A percentile compares a stretch with the other conserved stretches of the same genome.
These are phyloP conservation scores for Taeniopygia guttata DNA, from an alignment of 2,797 vertebrate genomes.

Conservation along the genomic window DNA sequence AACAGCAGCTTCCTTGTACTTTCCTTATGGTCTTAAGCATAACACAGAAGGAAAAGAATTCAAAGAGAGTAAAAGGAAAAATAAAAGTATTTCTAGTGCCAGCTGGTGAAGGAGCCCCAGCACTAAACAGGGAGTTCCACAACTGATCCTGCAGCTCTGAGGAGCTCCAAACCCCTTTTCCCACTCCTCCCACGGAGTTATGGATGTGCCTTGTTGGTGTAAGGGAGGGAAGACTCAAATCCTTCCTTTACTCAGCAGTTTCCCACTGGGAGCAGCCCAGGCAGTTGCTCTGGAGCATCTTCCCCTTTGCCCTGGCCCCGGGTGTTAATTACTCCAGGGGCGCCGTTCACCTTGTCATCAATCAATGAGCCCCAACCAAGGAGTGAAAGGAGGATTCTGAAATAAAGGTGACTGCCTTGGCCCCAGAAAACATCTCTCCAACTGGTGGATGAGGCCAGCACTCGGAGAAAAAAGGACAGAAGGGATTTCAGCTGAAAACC, in stretches of 20 bases:
- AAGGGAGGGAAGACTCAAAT: not conserved
- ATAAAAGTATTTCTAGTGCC: not conserved
- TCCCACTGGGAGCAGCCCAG: not conserved
- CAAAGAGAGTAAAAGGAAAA: not conserved
- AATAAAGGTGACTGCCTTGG: not conserved
- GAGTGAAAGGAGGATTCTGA: not conserved
- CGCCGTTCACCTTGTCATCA: accelerated
- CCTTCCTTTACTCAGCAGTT: not conserved
- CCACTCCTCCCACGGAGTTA: not conserved
- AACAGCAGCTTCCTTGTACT: not conserved
- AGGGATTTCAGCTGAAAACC: not conserved
- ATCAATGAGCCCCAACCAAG: not conserved
- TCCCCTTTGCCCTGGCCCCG: not conserved
- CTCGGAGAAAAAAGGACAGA: not conserved
- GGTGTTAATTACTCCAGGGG: not conserved
- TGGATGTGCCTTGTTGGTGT: accelerated
- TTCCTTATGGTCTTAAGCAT: not conserved
- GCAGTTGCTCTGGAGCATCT: not conserved
- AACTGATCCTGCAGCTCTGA: not conserved
- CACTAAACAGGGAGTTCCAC: not conserved
- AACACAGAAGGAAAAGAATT: not conserved
- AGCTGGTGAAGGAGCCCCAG: not conserved
- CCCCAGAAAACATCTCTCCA: not conserved
- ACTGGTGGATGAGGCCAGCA: not conserved
- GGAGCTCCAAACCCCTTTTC: not conserved